Evolutionary conservation across 2,888 invertebrate species (phyloP).

Genomic region (Mesoligia furuncula): DNA sequence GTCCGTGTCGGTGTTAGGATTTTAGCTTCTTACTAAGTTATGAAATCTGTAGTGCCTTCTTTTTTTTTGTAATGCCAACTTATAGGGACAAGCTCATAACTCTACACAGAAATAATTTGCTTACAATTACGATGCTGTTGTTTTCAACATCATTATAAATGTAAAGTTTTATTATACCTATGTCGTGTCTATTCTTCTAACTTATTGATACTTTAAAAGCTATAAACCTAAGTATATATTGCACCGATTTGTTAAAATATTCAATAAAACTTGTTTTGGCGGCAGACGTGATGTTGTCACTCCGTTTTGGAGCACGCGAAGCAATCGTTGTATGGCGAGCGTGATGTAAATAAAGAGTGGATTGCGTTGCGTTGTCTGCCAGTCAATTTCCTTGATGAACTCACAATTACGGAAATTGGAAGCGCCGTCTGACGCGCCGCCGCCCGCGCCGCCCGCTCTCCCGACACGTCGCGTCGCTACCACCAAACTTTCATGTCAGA

Average conservation of each 20-base stretch:
- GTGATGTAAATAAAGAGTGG: constrained; percentile 80
- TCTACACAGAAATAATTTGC: neutral
- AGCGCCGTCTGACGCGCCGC: constrained; percentile 68
- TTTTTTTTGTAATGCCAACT: too few species aligned
- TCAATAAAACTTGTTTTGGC: constrained; percentile 68
- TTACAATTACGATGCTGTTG: neutral
- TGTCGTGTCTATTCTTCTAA: too few species aligned
- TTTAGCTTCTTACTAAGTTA: neutral
- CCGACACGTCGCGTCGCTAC: constrained; percentile 53
- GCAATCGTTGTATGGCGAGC: constrained; percentile 73
- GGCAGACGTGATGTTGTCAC: constrained; percentile 70
- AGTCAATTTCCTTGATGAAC: constrained; percentile 89
- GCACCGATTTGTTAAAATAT: constrained; percentile 66
- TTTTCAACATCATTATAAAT: constrained; percentile 29
- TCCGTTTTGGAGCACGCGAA: constrained; percentile 69
- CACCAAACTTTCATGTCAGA: constrained; percentile 65
- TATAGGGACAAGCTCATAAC: neutral
- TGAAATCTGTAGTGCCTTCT: too few species aligned
- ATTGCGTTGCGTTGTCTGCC: constrained; percentile 82
- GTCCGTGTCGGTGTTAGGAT: neutral
- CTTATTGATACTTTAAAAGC: constrained; percentile 40
- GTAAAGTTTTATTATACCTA: too few species aligned
- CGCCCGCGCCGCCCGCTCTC: constrained; percentile 54
- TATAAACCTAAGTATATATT: constrained; percentile 28
- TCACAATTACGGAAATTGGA: constrained; percentile 89